These are phyloP conservation scores for Gobius niger DNA, from an alignment of 2,113 vertebrate species.

Conservation along the genomic window DNA sequence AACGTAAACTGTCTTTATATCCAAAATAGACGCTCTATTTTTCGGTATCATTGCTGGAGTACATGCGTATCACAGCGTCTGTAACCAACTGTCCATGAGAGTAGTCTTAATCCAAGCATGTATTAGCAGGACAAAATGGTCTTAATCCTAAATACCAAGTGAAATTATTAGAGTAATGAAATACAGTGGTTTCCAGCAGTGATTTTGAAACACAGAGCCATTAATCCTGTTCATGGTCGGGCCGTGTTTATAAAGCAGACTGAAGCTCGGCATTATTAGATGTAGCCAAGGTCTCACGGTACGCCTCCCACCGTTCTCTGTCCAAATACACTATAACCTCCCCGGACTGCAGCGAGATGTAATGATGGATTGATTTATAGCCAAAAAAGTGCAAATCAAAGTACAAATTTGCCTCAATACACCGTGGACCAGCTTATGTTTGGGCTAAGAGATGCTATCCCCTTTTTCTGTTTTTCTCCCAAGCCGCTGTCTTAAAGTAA, in stretches of 20 bases:
- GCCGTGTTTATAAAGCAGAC: constrained; percentile 39
- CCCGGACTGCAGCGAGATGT: constrained; percentile 36
- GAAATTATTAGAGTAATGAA: constrained; percentile 21
- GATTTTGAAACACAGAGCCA: constrained; percentile 12
- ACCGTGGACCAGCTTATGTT: constrained; percentile 22
- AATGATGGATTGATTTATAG: constrained; percentile 56
- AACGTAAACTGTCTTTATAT: too few species aligned
- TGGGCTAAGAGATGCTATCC: constrained; percentile 12
- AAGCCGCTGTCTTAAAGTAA: constrained; percentile 17
- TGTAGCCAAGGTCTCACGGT: constrained; percentile 35
- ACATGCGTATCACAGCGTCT: too few species aligned
- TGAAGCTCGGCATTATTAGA: constrained; percentile 38
- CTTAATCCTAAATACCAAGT: constrained; percentile 16
- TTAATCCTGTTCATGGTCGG: constrained; percentile 3
- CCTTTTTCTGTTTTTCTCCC: constrained; percentile 1
- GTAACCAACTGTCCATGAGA: too few species aligned
- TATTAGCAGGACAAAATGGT: not conserved
- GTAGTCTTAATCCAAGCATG: too few species aligned
- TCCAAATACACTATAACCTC: constrained; percentile 41
- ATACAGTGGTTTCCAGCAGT: constrained; percentile 3
- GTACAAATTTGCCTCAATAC: constrained; percentile 40
- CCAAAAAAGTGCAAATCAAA: constrained; percentile 35
- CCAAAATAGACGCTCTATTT: too few species aligned
- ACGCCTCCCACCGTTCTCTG: constrained; percentile 7
- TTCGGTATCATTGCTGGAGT: too few species aligned